A percentile compares a stretch with the other conserved stretches of the same genome.
These are phyloP conservation scores for Cerastis leucographa DNA, from an alignment of 2,888 invertebrate species.

Conservation along the genomic window DNA sequence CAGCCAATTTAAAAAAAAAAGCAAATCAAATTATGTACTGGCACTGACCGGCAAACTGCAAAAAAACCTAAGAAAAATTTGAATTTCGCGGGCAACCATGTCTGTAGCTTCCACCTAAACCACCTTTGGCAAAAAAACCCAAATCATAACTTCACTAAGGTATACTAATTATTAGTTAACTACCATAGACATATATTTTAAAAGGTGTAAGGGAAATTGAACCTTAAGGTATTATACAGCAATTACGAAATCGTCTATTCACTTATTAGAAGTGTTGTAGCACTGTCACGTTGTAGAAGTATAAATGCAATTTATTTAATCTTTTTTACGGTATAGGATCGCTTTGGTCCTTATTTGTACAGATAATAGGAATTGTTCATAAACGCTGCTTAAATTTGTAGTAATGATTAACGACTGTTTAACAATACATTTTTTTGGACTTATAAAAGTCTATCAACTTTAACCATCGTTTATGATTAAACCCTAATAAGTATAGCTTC, in stretches of 20 bases:
- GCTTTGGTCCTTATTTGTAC: slow-evolving; percentile 48
- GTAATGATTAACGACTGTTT: not conserved
- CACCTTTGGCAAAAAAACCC: not conserved
- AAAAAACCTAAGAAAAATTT: too few species aligned
- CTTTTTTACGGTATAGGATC: slow-evolving; percentile 22
- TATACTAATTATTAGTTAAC: not conserved
- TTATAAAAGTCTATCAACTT: not conserved
- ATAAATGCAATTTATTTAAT: slow-evolving; percentile 58
- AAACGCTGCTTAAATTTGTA: not conserved
- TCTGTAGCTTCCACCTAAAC: too few species aligned
- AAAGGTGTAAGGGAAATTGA: not conserved
- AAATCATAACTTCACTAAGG: not conserved
- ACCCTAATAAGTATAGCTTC: slow-evolving; percentile 4
- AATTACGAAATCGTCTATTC: not conserved
- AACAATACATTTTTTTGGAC: not conserved
- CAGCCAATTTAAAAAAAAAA: too few species aligned
- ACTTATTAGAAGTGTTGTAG: slow-evolving; percentile 17
- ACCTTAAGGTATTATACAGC: not conserved
- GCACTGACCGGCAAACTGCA: too few species aligned
- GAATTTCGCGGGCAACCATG: too few species aligned
- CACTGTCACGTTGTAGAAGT: slow-evolving; percentile 42
- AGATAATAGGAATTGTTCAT: slow-evolving; percentile 22
- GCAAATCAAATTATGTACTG: too few species aligned
- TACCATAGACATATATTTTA: not conserved
- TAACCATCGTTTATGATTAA: not conserved